Conservation (phyloP, 2,797 vertebrate genomes). For the Leptodactylus fallax region DNA sequence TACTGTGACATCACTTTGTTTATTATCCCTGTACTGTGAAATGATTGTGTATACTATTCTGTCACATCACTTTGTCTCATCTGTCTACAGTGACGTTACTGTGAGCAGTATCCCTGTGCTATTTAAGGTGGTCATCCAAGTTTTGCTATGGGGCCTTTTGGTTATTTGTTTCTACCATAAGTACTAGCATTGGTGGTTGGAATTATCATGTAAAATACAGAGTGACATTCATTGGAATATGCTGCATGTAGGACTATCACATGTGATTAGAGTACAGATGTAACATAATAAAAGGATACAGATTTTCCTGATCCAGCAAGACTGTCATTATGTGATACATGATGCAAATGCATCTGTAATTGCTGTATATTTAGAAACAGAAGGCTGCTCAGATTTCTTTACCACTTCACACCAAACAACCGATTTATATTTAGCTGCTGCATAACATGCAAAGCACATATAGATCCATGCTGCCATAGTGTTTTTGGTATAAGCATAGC, state of each 20-base stretch:
- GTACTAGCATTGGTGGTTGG: no score
- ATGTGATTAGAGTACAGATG: not conserved
- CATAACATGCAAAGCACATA: not conserved
- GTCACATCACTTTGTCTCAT: no score
- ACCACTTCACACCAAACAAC: not conserved
- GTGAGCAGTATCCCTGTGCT: no score
- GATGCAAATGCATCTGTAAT: not conserved
- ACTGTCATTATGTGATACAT: not conserved
- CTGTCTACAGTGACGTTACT: no score
- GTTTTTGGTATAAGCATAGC: not conserved
- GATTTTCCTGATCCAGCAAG: not conserved
- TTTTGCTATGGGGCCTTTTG: no score
- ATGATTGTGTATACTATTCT: no score
- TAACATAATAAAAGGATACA: constrained; percentile 7
- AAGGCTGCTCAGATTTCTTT: not conserved
- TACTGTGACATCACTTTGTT: no score
- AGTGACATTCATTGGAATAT: not conserved
- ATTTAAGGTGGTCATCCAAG: no score
- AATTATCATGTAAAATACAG: not conserved
- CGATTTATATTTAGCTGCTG: not conserved
- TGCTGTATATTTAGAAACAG: not conserved
- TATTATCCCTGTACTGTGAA: no score
- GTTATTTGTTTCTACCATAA: no score
- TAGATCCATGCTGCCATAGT: not conserved
- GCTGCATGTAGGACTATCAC: not conserved